Base-by-base conservation (phyloP, 2,888 invertebrate genomes). In the Colletes collaris region DNA sequence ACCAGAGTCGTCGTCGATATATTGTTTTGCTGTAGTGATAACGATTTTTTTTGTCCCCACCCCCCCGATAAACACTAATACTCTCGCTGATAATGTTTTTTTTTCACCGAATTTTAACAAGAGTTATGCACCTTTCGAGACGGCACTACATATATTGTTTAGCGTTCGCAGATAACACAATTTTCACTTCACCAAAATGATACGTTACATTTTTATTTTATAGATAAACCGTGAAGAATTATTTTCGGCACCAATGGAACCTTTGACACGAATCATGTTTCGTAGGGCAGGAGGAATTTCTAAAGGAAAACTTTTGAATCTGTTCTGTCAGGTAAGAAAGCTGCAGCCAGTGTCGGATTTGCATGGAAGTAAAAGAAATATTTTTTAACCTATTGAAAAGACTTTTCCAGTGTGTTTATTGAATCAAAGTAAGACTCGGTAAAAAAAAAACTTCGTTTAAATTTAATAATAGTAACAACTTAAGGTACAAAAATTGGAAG, bases 311-410 rank as follows among this genome's bases (percentile, higher is more conserved):
- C 13, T 80, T 13, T 11, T 74, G 58, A 55, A 37, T 11, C 10
- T 64, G 8, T n/a, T 63, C 11, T 10, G 16, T 35, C 82, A 80
- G 84, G 85, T 85, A 84, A 83, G 49, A 40, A 35, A 16, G 11
- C 40, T 1, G 10, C 4, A 27, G 7, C 8, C 44, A 44, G 44
- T 6, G 10, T 8, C 10, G 10, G 44, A 6, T 40, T 40, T 40
- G 40, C 40, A 40, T 40, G 40, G 40, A 40, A 40, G 0, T 40
- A 40, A 27, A 1, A 27, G 27, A 27, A 27, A 27, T 27, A 27
- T 2, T 2, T 27, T 27, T 27, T 2, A 27, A 27, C 27, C 2
- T 2, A 2, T 27, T 27, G 27, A 2, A 27, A 27, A 27, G 16
- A 2, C 27, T 27, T 27, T 27, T 27, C 27, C 27, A 27, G 27